Conservation (phyloP, 2,888 invertebrate genomes). For the Trilocha varians region DNA sequence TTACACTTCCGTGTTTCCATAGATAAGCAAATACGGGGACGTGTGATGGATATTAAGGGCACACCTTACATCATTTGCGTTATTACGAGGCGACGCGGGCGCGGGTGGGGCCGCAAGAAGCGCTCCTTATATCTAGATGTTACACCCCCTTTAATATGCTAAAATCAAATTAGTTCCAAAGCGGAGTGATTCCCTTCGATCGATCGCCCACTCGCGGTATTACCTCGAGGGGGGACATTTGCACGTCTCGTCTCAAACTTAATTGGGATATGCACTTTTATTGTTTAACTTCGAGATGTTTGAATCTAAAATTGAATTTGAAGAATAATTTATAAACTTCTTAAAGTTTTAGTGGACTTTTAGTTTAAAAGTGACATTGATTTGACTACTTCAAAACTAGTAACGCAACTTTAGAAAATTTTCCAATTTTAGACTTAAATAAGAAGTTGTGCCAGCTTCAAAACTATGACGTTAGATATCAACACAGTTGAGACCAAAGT, state of each 20-base stretch:
- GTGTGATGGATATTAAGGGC: slow-evolving; percentile 73
- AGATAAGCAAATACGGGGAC: slow-evolving; percentile 73
- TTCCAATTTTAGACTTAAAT: background rate
- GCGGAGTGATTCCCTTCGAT: slow-evolving; percentile 64
- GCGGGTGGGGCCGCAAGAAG: slow-evolving; percentile 51
- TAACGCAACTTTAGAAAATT: background rate
- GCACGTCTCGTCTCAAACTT: slow-evolving; percentile 20
- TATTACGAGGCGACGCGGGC: slow-evolving; percentile 47
- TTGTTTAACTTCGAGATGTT: background rate
- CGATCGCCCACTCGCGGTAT: slow-evolving; percentile 59
- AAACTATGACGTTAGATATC: background rate
- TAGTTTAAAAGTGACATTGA: no score
- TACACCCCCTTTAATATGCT: slow-evolving; percentile 69
- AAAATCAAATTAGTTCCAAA: slow-evolving; percentile 73
- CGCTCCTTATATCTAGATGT: slow-evolving; percentile 67
- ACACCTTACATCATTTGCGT: slow-evolving; percentile 73
- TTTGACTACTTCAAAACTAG: no score
- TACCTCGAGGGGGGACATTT: slow-evolving; percentile 31
- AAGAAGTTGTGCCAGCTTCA: no score
- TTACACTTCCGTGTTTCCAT: slow-evolving; percentile 71
- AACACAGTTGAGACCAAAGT: slow-evolving; percentile 15
- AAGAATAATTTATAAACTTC: no score
- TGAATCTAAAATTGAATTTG: no score
- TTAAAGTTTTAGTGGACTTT: no score
- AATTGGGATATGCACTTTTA: background rate